These are phyloP conservation scores for Bovichtus variegatus DNA, from an alignment of 2,797 vertebrate species.

Conservation along the genomic window DNA sequence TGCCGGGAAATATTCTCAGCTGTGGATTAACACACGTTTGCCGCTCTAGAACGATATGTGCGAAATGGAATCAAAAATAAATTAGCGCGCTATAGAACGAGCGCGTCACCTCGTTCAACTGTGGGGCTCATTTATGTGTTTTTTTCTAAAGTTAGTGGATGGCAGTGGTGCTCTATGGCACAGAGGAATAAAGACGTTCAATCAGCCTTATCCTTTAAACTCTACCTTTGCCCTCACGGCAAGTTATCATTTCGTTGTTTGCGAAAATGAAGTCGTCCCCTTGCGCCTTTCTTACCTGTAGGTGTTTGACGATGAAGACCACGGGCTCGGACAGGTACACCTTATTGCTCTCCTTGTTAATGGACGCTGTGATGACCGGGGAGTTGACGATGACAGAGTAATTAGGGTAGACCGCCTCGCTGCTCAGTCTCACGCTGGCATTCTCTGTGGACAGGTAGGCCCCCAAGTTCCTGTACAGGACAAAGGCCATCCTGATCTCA, in stretches of 20 bases:
- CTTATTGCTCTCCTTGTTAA: constrained; percentile 99
- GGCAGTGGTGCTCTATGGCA: not conserved
- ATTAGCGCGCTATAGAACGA: not conserved
- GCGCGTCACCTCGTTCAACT: not conserved
- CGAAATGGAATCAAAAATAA: constrained; percentile 8
- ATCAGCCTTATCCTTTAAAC: not conserved
- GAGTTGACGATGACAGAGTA: constrained; percentile 99
- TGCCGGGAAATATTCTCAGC: not conserved
- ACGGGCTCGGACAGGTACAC: constrained; percentile 98
- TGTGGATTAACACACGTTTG: constrained; percentile 8
- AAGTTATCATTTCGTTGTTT: not conserved
- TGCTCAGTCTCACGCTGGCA: constrained; percentile 92
- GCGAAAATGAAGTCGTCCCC: not conserved
- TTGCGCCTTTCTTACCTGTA: constrained; percentile 88
- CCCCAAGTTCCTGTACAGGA: constrained; percentile 96
- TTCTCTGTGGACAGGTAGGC: constrained; percentile 97
- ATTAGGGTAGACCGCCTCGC: constrained; percentile 93
- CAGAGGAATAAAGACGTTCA: not conserved
- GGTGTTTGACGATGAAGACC: constrained; percentile 95
- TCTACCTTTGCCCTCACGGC: not conserved
- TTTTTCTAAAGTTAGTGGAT: not conserved
- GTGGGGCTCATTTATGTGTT: not conserved
- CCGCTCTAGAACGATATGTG: not conserved
- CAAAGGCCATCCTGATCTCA: constrained; percentile 97
- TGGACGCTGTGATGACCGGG: constrained; percentile 96